Evolutionary conservation across 2,113 vertebrate species (phyloP), one percentile per base, ranked within the genome.

Genomic region (Phrynosoma platyrhinos): DNA sequence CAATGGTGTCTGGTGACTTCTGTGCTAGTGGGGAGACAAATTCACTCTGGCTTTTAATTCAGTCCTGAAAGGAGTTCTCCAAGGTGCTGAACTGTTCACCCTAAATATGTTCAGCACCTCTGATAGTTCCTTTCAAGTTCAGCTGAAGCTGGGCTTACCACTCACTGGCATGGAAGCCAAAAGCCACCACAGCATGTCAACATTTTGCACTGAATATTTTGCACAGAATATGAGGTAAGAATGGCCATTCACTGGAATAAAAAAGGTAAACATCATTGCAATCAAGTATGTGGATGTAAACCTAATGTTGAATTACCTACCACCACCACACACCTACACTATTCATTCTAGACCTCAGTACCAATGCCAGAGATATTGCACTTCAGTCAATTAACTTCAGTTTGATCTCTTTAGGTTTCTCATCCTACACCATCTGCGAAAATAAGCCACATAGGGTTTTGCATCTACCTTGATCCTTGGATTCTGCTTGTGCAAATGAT

Each of bases 401-500:
- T 21, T 21, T 53, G 2, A 58, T n/a, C 4, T 79, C 12, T 58
- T 53, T 18, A 89, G 47, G 1, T 58, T 25, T 55, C 85, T 80
- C 36, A 40, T 18, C 9, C 40, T 10, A 14, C 58, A 62, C 21
- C 18, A 64, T 1, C 7, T 76, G 25, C 18, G 30, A 53, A 36
- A 8, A 30, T 12, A 30, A n/a, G 3, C 32, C 74, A 40, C 32
- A 55, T 9, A 9, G 47, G 21, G 21, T 91, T 23, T 16, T 47
- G 0, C 66, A 68, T 75, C 94, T 93, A 99, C 99, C 99, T 97
- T 99, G 99, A 96, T 99, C 99, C 94, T 96, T 98, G 90, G 98
- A 99, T 87, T 99, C 99, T 0, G 98, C 99, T 94, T 97, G 96
- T 4, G 97, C 98, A 88, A 99, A 97, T 69, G 97, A 98, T 90